A percentile compares a stretch with the other conserved stretches of the same genome.
phyloP scores from a whole-genome alignment of 2,797 vertebrate species.

The Pipistrellus pygmaeus region DNA sequence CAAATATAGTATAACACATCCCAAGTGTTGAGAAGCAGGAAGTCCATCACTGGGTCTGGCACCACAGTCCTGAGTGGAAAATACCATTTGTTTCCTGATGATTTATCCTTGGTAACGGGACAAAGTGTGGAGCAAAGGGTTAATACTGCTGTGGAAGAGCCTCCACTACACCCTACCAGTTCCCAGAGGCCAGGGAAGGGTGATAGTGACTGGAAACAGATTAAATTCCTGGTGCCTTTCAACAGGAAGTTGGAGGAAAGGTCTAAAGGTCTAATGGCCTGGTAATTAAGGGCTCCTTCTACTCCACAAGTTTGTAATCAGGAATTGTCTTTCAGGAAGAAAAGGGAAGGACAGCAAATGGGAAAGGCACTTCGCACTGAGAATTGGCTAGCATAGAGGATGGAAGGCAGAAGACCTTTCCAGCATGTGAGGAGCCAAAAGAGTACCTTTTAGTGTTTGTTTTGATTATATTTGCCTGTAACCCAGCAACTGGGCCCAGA shows the following conservation, averaged over 20 bases:
- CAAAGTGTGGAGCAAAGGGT: constrained; percentile 60
- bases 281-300: constrained; percentile 61
- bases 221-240: constrained; percentile 33
- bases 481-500: constrained; percentile 83
- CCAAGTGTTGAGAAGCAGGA: constrained; percentile 79
- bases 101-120: constrained; percentile 65
- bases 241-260: constrained; percentile 72
- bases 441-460: constrained; percentile 84
- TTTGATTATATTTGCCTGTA: constrained; percentile 84
- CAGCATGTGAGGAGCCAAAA: constrained; percentile 79
- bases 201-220: constrained; percentile 20
- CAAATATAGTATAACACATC: constrained; percentile 84
- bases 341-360: constrained; percentile 54
- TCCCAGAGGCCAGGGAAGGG: constrained; percentile 8
- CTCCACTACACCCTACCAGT: background rate
- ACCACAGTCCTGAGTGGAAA: constrained; percentile 76
- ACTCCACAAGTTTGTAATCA: constrained; percentile 60
- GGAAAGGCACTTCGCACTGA: constrained; percentile 64
- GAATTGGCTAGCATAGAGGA: constrained; percentile 63
- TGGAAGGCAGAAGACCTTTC: constrained; percentile 82
- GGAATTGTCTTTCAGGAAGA: constrained; percentile 57
- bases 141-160: constrained; percentile 10
- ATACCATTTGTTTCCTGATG: constrained; percentile 79
- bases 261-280: constrained; percentile 69
- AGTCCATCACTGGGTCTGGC: constrained; percentile 79